Evolutionary conservation across 1,140 invertebrate species (phyloP).

Genomic region (Formica selysi): DNA sequence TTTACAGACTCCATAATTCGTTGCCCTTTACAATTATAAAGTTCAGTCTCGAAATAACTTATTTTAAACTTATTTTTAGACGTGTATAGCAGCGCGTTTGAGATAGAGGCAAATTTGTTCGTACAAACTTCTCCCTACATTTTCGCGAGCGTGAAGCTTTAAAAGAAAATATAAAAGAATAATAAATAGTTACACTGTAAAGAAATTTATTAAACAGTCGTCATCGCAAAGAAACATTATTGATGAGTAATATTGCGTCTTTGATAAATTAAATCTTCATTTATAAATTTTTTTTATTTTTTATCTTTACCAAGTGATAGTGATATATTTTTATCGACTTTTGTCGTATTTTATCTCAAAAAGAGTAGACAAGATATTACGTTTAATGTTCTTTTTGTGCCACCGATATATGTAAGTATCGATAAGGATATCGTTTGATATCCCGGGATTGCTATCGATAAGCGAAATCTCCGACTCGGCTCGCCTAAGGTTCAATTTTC

Average conservation of each 20-base stretch:
- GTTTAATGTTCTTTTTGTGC: not conserved
- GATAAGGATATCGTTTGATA: not conserved
- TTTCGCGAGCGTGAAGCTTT: not conserved
- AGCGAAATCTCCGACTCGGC: not conserved
- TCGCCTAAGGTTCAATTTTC: conserved; percentile 27
- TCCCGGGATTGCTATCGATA: conserved; percentile 20
- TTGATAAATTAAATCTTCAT: not conserved
- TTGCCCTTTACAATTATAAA: conserved; percentile 47
- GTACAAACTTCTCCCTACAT: conserved; percentile 19
- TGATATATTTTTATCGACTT: not conserved
- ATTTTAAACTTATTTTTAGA: conserved; percentile 57
- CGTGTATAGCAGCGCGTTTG: not conserved
- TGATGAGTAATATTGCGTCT: not conserved
- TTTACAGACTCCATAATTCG: conserved; percentile 51
- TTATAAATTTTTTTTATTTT: not conserved
- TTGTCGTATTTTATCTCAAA: not conserved
- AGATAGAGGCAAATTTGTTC: conserved; percentile 25
- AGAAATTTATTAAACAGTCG: not conserved
- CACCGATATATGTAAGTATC: conserved; percentile 6
- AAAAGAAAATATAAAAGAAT: not conserved
- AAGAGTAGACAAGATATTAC: not conserved
- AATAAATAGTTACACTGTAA: conserved; percentile 10
- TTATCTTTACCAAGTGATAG: not conserved
- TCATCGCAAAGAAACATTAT: not conserved
- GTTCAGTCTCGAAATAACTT: conserved; percentile 43